Evolutionary conservation across 1,140 invertebrate genomes (phyloP), one percentile per base, ranked within the genome.

Genomic region (Charaxes varanes): DNA sequence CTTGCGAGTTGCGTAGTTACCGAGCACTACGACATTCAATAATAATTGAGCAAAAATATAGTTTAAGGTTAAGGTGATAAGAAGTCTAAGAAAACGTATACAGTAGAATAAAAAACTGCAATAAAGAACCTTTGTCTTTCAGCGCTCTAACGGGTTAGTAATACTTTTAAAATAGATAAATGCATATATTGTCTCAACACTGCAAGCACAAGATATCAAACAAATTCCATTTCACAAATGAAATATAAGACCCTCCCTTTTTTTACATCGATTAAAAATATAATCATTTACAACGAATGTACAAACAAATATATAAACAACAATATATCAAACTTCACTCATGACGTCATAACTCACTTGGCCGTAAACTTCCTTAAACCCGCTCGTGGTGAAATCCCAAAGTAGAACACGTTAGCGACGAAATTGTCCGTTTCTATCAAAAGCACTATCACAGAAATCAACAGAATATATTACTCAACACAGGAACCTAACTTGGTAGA

Each of bases 371-470:
- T 82, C 76, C 70, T 82, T 80, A 47, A 82, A 66, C 71, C 78
- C 78, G 73, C 72, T 82, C 78, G 78, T 82, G 78, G 60, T 82
- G 78, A 82, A 82, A 74, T 78, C 67, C 76, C 46, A 71, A 80
- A 71, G 62, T 68, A 65, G 67, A 72, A 76, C 74, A 82, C 73
- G 69, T 78, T 70, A 60, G 41, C 76, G 65, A 74, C 61, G 61
- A 78, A 78, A 79, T 70, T 54, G 63, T 74, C 54, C 49, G 65
- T 66, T 69, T 72, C 66, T 71, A 69, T 73, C 64, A 70, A 73
- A 78, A 73, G 60, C 74, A 79, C 74, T 70, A 74, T 42, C 74
- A 79, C 74, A 69, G 61, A 61, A 70, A 73, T 67, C 74, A 64
- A 67, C 74, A 76, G 62, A 76, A 70, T 72, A 72, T 79, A n/a